Evolutionary conservation across 1,140 invertebrate species (phyloP), one percentile per base, ranked within the genome.

Genomic region (Aphelinus certus): DNA sequence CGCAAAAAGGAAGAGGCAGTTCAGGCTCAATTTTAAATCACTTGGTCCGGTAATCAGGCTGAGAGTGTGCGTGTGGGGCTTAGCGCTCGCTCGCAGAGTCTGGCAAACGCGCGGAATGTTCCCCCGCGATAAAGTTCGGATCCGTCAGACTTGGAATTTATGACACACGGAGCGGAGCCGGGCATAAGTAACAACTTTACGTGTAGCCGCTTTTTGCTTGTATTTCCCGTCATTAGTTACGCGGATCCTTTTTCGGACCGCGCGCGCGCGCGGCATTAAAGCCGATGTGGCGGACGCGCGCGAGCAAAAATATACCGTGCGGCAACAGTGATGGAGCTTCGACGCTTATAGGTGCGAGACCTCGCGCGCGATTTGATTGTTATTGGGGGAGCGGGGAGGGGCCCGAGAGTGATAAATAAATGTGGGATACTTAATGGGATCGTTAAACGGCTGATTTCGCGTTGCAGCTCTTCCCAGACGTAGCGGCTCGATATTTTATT

Each of bases 111-210:
- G 55, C 71, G 69, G 66, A 68, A 68, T 74, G 66, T 64, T 57
- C 47, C 60, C 60, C 66, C 68, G 73, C 61, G 67, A 70, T 75
- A 70, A 75, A 75, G 73, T 75, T 75, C 64, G 67, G 66, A 75
- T 70, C 66, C 66, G 73, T 75, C 73, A 65, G 73, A 65, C 60
- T 61, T 74, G 60, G 70, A 75, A 75, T 75, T 75, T 69, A 75
- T 67, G 73, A 68, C 60, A n/a, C 47, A 51, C 66, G 58, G 57
- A 56, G 3, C 26, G 7, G 49, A 64, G 51, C n/a, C 10, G 45
- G 9, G 73, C 66, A 70, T 70, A 64, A 69, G 65, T 75, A 74
- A 74, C 65, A 68, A 74, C 66, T 74, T 74, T 74, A 56, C 73
- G 73, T 62, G 60, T 26, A 26, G 65, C 49, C 60, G 73, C 57